Base-by-base conservation (phyloP, 92 coral and sea anemone genomes). In the Epizoanthus illoricatus region DNA sequence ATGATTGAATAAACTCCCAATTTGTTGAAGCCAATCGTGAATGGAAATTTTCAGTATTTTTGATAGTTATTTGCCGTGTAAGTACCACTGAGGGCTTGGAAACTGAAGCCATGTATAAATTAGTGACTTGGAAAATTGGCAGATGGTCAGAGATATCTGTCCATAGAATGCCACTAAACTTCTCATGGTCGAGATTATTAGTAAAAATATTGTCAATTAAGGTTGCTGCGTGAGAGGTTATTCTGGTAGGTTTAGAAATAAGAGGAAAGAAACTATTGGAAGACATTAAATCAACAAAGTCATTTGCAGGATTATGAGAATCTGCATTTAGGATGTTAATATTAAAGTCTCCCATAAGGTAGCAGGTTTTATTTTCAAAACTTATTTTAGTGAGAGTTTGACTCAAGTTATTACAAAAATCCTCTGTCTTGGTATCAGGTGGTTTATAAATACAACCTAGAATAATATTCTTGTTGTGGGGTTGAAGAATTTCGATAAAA, bases 131-230 rank as follows among this genome's bases (percentile, higher is more conserved):
- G 52, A 74, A 84, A 15, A 84, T 73, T 52, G 81, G 87, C 40
- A 84, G 62, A 40, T 84, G 87, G 59, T 84, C 87, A 36, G 81
- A 84, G n/a, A 73, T 73, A 52, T 84, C 87, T 57, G 87, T 42
- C 64, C 65, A 84, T 15, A 73, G 63, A 42, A 73, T 73, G 28
- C 87, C 81, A 60, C 81, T 84, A 60, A 60, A 40, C 40, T 19
- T 73, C 28, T 84, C 15, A 20, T 74, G 41, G 49, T 73, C 87
- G 12, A 74, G 87, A 33, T 63, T 65, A 74, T 84, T 84, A 49
- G 81, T 12, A 64, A 84, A 84, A 16, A 84, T 84, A 61, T 84
- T 84, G 60, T 84, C 87, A 43, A 84, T 84, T 28, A 64, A 63
- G 59, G 81, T 74, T 20, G 71, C 81, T 59, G 81, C 17, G 58